These are phyloP conservation scores for Actenoides lindsayi DNA, from an alignment of 2,113 vertebrate genomes.

Conservation along the genomic window DNA sequence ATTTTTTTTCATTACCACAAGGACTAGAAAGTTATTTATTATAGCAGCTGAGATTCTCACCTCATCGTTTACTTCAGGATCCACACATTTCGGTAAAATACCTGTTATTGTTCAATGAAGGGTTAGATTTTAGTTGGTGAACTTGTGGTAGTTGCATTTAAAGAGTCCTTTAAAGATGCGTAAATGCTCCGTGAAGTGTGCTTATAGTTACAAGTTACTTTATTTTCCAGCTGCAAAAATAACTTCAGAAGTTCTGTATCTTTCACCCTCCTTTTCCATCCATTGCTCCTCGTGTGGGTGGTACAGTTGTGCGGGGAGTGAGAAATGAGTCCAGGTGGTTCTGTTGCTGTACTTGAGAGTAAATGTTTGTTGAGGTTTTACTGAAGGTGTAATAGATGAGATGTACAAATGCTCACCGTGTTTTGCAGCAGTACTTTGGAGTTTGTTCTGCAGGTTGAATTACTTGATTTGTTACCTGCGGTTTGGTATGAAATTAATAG, in stretches of 20 bases:
- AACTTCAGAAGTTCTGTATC: neutral
- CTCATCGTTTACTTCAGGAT: neutral
- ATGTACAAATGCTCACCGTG: neutral
- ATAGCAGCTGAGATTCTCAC: neutral
- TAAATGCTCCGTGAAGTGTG: neutral
- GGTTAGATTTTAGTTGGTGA: neutral
- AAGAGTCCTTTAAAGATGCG: neutral
- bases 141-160: neutral
- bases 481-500: neutral
- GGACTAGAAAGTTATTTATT: neutral
- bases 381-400: neutral
- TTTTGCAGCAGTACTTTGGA: neutral
- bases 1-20: neutral
- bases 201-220: neutral
- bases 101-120: neutral
- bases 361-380: neutral
- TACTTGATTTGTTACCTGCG: neutral
- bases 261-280: neutral
- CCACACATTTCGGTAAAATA: neutral
- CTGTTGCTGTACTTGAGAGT: neutral
- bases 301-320: neutral
- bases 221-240: neutral
- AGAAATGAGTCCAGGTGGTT: neutral
- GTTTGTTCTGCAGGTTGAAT: neutral
- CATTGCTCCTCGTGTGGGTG: neutral